Evolutionary conservation across 2,888 invertebrate genomes (phyloP).

Genomic region (Graphium colonna): DNA sequence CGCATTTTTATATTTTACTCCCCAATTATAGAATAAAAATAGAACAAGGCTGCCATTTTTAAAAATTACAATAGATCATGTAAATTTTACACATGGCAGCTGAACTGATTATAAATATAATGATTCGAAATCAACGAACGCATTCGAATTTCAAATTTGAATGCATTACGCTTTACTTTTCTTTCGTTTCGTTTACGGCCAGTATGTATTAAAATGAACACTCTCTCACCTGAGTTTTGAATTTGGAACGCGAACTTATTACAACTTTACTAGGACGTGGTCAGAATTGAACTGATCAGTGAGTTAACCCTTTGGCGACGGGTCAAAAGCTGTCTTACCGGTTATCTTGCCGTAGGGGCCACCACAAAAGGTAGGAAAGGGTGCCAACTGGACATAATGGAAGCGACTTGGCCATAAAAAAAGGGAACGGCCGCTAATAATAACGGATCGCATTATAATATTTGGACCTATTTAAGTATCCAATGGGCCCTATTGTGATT

Average conservation of each 20-base stretch:
- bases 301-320: conserved; percentile 59
- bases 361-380: conserved; percentile 59
- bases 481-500: conserved; percentile 70
- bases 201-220: conserved; percentile 2
- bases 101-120: too few relatives aligned
- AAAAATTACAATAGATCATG: too few relatives aligned
- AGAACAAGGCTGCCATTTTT: too few relatives aligned
- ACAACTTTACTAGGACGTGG: conserved; percentile 43
- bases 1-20: too few relatives aligned
- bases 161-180: conserved; percentile 1
- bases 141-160: background rate
- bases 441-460: conserved; percentile 70
- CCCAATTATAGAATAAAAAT: too few relatives aligned
- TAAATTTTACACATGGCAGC: too few relatives aligned
- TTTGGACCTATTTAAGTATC: conserved; percentile 80
- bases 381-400: conserved; percentile 73
- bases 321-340: conserved; percentile 78
- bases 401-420: conserved; percentile 44
- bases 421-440: conserved; percentile 53
- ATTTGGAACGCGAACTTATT: conserved; percentile 25
- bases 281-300: conserved; percentile 60
- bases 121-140: too few relatives aligned
- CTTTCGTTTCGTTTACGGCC: background rate
- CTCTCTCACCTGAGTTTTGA: conserved; percentile 8
- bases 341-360: conserved; percentile 66